Evolutionary conservation across 2,888 invertebrate species (phyloP).

Genomic region (Gastrophysa polygoni): DNA sequence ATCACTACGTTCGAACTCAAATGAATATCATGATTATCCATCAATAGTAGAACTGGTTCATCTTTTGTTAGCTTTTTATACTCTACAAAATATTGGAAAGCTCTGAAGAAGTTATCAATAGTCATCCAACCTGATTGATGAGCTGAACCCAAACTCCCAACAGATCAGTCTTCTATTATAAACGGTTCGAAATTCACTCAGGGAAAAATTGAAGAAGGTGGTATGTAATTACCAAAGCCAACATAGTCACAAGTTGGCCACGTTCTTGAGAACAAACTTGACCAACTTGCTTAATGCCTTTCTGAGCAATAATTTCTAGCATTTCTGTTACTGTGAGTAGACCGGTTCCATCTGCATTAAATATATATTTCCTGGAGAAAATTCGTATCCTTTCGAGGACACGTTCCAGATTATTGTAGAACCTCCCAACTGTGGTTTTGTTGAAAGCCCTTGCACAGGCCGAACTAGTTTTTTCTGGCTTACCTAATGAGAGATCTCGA

Average conservation of each 20-base stretch:
- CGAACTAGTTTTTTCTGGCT: not conserved
- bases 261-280: not conserved
- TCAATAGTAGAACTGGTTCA: constrained; percentile 42
- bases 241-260: no score
- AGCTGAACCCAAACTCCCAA: constrained; percentile 1
- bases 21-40: constrained; percentile 49
- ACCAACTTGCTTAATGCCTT: constrained; percentile 1
- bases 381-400: not conserved
- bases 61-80: constrained; percentile 30
- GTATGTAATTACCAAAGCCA: no score
- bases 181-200: not conserved
- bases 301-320: not conserved
- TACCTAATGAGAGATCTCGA: not conserved
- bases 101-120: no score
- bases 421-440: not conserved
- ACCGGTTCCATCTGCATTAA: constrained; percentile 12
- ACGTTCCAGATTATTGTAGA: not conserved
- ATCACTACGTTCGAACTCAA: not conserved
- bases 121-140: constrained; percentile 10
- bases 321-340: constrained; percentile 2
- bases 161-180: constrained; percentile 2
- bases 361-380: not conserved
- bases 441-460: not conserved
- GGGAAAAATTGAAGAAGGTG: constrained; percentile 12
- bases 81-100: no score